A percentile compares a stretch with the other conserved stretches of the same genome.
These are phyloP conservation scores for Ophion slaviceki DNA, from an alignment of 2,888 invertebrate genomes.

Conservation along the genomic window DNA sequence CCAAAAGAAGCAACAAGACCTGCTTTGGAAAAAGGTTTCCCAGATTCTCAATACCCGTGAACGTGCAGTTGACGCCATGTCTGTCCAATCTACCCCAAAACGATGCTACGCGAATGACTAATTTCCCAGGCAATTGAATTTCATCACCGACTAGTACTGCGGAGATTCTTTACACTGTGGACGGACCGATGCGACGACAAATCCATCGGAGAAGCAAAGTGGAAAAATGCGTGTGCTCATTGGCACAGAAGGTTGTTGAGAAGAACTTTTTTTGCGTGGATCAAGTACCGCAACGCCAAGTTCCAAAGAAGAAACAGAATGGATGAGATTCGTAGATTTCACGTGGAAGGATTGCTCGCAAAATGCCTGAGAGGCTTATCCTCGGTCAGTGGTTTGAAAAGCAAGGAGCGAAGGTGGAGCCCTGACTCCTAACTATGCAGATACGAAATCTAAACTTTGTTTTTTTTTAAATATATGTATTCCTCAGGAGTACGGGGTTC, in stretches of 20 bases:
- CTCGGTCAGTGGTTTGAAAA: conserved; percentile 57
- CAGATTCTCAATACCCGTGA: not conserved
- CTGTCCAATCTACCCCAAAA: too few species aligned
- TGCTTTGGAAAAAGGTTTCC: conserved; percentile 49
- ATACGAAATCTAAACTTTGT: not conserved
- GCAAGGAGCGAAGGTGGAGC: not conserved
- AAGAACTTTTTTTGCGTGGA: conserved; percentile 63
- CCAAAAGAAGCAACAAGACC: conserved; percentile 38
- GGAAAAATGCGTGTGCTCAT: conserved; percentile 45
- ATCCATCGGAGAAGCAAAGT: conserved; percentile 25
- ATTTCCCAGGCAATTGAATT: conserved; percentile 49
- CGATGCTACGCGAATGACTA: conserved; percentile 12
- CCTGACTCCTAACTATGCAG: not conserved
- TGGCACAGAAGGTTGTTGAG: conserved; percentile 54
- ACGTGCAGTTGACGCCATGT: not conserved
- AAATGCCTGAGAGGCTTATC: conserved; percentile 61
- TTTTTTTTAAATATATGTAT: too few species aligned
- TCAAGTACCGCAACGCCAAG: conserved; percentile 59
- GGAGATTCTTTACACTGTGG: conserved; percentile 47
- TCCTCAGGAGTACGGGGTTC: too few species aligned
- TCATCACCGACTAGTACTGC: conserved; percentile 14
- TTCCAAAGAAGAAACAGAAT: conserved; percentile 44
- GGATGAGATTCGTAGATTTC: conserved; percentile 24
- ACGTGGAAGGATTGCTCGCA: conserved; percentile 55
- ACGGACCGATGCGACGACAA: not conserved